Evolutionary conservation across 2,888 invertebrate genomes (phyloP), one percentile per base, ranked within the genome.

Genomic region (Agriotes lineatus): DNA sequence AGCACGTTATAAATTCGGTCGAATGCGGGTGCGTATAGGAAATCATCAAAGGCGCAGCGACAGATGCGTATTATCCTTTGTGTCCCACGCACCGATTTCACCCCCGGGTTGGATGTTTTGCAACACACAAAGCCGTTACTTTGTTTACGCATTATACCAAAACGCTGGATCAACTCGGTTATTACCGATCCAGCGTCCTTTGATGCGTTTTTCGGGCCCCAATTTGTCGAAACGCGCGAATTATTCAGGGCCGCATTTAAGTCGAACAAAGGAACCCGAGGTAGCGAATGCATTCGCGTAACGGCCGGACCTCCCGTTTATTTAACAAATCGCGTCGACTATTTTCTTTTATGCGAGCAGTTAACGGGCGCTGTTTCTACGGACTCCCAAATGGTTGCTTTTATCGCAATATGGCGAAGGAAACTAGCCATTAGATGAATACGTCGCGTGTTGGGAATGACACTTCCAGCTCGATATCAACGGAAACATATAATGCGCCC

Each of bases 31-130:
- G 78, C 78, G 77, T 73, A 75, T 77, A 73, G 80, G 78, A 77
- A 79, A 80, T 80, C 79, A 79, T 81, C 81, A 81, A 81, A 81
- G 81, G 81, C 78, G 78, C 77, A 80, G 78, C 79, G 79, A 79
- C 81, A 81, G 81, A 81, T 81, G 81, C 76, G 80, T 79, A 80
- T 81, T 81, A 79, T 78, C 80, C 80, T 80, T 81, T 81, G 80
- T 81, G 77, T 81, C 78, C 78, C 78, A 76, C 76, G 76, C 76
- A 71, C 72, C 74, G 64, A 72, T 72, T 72, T 72, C 50, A 62
- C 70, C 69, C 69, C 67, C 33, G 64, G 67, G 44, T 64, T 58
- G 42, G 59, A 57, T 68, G 61, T 66, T 69, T 69, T 62, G 58
- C 61, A 61, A 69, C 72, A 70, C 52, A 70, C 64, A 70, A 74